Base-by-base conservation (phyloP, 2,888 invertebrate genomes). In the Lochmaea crataegi region DNA sequence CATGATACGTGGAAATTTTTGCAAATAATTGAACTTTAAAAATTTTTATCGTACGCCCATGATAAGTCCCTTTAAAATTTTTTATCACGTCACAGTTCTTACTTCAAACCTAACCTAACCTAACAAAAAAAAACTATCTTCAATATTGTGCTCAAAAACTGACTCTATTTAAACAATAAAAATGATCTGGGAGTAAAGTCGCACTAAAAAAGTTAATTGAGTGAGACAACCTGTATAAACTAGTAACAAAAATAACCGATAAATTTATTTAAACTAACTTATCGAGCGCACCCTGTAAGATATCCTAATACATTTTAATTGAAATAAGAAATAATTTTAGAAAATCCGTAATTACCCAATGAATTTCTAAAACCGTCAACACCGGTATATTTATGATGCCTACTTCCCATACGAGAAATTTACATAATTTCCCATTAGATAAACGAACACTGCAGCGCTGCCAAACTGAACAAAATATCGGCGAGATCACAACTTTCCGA, bases 361-460 rank as follows among this genome's bases (percentile, higher is more conserved):
- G 11, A 38, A 48, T 32, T 41, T 56, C 38, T 18, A 42, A 41
- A 57, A 63, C 51, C 16, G 63, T 63, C 64, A 72, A 65, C 60
- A 38, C 18, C 22, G 11, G 38, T 45, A 65, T 57, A 10, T 12
- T 32, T 26, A 69, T n/a, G 14, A 41, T n/a, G 64, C 41, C 69
- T 64, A 70, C 56, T 42, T 64, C 16, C 64, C 69, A 70, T 64
- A 22, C 26, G 10, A 64, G 56, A 70, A 70, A 68, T 68, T 48
- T 64, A 67, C 42, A 57, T 67, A 56, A 63, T 64, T 70, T 70
- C 64, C 64, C 69, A 70, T 48, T 16, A 56, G 64, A 70, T 64
- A 70, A 70, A 70, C n/a, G 18, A 63, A 63, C 11, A 12, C 16
- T 53, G 32, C 69, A 22, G 38, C 57, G 69, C 51, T 64, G 69